phyloP scores from a whole-genome alignment of 1,140 invertebrate genomes.

The Drosophila azteca region DNA sequence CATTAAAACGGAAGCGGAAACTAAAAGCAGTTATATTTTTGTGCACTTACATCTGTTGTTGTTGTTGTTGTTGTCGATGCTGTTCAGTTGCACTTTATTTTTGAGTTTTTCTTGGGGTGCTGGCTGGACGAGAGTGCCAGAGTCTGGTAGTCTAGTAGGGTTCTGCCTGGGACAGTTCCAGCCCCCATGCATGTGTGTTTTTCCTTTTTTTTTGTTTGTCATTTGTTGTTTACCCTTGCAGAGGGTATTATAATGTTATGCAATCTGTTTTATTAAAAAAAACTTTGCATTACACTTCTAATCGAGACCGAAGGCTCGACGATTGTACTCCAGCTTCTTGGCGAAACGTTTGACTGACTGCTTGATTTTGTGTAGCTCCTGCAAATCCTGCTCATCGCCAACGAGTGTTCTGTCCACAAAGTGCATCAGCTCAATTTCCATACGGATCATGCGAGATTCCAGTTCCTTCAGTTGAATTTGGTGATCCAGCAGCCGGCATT shows the following conservation, averaged over 20 bases:
- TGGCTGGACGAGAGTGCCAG: slow-evolving; percentile 2
- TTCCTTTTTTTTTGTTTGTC: not conserved
- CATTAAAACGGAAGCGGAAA: slow-evolving; percentile 77
- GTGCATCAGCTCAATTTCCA: too few relatives aligned
- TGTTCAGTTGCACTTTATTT: slow-evolving; percentile 30
- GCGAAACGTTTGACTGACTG: not conserved
- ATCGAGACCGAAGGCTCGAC: too few relatives aligned
- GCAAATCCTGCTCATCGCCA: too few relatives aligned
- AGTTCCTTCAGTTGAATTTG: too few relatives aligned
- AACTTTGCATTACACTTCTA: too few relatives aligned
- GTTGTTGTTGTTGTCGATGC: slow-evolving; percentile 18
- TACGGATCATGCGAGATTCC: too few relatives aligned
- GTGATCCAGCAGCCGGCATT: too few relatives aligned
- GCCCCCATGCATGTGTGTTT: slow-evolving; percentile 1
- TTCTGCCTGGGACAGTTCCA: slow-evolving; percentile 24
- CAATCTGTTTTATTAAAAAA: too few relatives aligned
- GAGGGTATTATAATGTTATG: too few relatives aligned
- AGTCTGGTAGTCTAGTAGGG: slow-evolving; percentile 5
- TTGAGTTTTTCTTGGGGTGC: slow-evolving; percentile 49
- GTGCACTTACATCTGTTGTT: slow-evolving; percentile 61
- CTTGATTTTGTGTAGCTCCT: not conserved
- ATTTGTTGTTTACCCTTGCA: not conserved
- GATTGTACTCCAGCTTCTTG: not conserved
- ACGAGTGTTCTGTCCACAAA: too few relatives aligned
- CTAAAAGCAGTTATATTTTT: slow-evolving; percentile 79